Evolutionary conservation across 2,113 vertebrate species (phyloP).

Genomic region (Neodon shergylaensis): DNA sequence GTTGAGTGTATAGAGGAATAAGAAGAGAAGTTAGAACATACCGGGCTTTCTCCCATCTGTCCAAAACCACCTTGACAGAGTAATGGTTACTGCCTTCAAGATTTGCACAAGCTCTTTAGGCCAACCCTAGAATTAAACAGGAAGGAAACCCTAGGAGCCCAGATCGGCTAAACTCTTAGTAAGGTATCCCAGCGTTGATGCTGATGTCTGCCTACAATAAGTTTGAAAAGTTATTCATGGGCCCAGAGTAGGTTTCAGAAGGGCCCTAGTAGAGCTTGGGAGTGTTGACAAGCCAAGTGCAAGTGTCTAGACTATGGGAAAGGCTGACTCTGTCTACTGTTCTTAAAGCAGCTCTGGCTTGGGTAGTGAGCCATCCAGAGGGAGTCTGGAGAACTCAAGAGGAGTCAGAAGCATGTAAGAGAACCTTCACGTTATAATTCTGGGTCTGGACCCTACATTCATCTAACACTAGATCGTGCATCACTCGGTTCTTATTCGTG

Average conservation of each 20-base stretch:
- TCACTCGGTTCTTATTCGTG: not conserved
- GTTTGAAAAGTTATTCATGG: not conserved
- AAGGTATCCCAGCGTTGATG: not conserved
- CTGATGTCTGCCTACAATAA: conserved; percentile 30
- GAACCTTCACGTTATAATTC: not conserved
- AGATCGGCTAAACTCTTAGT: not conserved
- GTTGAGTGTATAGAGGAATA: not conserved
- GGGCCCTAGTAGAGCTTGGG: not conserved
- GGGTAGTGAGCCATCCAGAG: not conserved
- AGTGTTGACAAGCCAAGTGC: not conserved
- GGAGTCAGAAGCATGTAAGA: too few relatives aligned
- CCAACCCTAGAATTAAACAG: not conserved
- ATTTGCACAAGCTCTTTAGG: not conserved
- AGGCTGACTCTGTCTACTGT: not conserved
- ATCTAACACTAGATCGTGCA: not conserved
- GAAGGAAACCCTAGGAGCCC: not conserved
- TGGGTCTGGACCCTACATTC: not conserved
- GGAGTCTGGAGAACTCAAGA: not conserved
- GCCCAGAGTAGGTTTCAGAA: not conserved
- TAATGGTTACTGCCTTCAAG: not conserved
- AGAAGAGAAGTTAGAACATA: not conserved
- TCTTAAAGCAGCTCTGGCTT: not conserved
- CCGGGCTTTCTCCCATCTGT: not conserved
- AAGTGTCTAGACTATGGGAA: not conserved
- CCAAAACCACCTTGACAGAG: not conserved